Evolutionary conservation across 2,888 invertebrate genomes (phyloP).

Genomic region (Cybosia mesomella): DNA sequence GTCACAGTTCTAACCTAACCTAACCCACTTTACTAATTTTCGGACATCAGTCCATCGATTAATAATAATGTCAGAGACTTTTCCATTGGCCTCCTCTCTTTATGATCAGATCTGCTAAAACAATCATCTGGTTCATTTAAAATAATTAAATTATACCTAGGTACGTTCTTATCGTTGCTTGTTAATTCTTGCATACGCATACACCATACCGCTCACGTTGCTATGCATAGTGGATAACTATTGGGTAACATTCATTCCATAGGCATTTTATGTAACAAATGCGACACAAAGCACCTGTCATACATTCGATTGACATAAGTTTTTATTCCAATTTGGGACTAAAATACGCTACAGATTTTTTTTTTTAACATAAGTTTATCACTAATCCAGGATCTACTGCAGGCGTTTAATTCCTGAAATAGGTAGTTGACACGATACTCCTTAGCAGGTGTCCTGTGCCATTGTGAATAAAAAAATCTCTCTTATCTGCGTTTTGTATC

Average conservation of each 20-base stretch:
- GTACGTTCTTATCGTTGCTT: not conserved
- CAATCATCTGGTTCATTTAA: not conserved
- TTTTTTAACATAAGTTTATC: too few species aligned
- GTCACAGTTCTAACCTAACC: too few species aligned
- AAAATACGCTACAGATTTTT: too few species aligned
- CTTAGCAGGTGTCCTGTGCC: not conserved
- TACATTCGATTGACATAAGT: not conserved
- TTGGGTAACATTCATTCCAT: conserved; percentile 1
- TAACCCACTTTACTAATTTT: too few species aligned
- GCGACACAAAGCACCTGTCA: not conserved
- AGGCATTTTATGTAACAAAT: not conserved
- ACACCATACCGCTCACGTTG: not conserved
- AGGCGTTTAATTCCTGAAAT: not conserved
- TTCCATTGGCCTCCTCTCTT: not conserved
- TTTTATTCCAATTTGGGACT: too few species aligned
- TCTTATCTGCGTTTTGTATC: not conserved
- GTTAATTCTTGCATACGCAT: not conserved
- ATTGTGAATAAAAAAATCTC: not conserved
- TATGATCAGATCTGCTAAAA: not conserved
- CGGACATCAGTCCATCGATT: too few species aligned
- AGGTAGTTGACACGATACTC: too few species aligned
- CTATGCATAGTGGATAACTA: not conserved
- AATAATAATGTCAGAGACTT: not conserved
- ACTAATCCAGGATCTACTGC: not conserved
- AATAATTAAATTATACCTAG: not conserved